Evolutionary conservation across 1,140 invertebrate species (phyloP).

Genomic region (Brachionus sp.): DNA sequence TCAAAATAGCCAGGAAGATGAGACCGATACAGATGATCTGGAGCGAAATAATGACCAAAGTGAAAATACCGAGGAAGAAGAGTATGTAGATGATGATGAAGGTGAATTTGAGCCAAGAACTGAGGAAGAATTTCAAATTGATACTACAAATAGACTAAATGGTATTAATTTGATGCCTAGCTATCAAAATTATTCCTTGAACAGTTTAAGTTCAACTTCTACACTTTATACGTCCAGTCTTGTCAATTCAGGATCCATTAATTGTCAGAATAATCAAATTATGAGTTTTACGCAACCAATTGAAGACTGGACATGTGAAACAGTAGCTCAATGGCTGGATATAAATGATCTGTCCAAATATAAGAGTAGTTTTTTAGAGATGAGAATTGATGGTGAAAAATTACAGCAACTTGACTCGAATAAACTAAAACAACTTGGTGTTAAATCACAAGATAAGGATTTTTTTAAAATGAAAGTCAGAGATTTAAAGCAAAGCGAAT

Average conservation of each 20-base stretch:
- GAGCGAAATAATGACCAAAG: not conserved
- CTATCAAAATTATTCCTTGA: not conserved
- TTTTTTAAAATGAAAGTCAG: conserved; percentile 24
- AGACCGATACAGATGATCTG: conserved; percentile 20
- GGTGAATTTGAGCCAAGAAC: not conserved
- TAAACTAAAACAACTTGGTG: conserved; percentile 9
- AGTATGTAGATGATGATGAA: not conserved
- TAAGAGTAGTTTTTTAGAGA: not conserved
- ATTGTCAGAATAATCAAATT: not conserved
- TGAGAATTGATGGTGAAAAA: conserved; percentile 39
- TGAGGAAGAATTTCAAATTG: conserved; percentile 14
- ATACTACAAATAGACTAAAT: not conserved
- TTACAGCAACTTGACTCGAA: not conserved
- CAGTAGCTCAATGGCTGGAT: conserved; percentile 25
- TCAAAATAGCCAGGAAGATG: conserved; percentile 37
- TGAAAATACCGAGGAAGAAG: not conserved
- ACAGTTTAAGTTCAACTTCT: not conserved
- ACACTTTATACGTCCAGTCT: not conserved
- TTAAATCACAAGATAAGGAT: conserved; percentile 8
- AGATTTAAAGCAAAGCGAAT: not conserved
- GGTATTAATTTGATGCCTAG: not conserved
- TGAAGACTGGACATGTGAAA: conserved; percentile 36
- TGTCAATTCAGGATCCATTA: not conserved
- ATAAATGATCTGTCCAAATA: conserved; percentile 14
- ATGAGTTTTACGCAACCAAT: conserved; percentile 25